Evolutionary conservation across 1,140 invertebrate species (phyloP).

Genomic region (Dreissena polymorpha): DNA sequence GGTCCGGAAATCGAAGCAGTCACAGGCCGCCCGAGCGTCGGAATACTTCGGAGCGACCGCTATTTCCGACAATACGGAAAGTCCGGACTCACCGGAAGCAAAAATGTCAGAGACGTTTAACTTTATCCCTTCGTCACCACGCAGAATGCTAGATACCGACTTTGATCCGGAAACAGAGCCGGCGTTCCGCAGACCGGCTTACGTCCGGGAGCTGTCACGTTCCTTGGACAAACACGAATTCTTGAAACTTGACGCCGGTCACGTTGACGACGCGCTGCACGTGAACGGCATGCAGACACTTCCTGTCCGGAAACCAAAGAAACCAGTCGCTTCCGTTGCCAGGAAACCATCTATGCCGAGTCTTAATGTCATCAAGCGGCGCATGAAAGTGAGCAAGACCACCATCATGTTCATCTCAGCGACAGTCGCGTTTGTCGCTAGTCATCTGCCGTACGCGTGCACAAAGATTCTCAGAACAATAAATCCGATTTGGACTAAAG

Average conservation of each 20-base stretch:
- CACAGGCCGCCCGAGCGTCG: not conserved
- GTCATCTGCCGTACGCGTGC: constrained; percentile 43
- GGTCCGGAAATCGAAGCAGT: constrained; percentile 28
- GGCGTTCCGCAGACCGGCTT: not conserved
- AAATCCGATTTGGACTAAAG: constrained; percentile 3
- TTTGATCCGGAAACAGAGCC: not conserved
- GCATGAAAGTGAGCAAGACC: constrained; percentile 40
- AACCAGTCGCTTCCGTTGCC: constrained; percentile 1
- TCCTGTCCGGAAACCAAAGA: constrained; percentile 22
- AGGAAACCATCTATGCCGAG: constrained; percentile 28
- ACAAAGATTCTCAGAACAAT: constrained; percentile 31
- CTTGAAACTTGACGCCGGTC: constrained; percentile 15
- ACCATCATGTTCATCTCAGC: constrained; percentile 50
- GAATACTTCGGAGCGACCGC: constrained; percentile 8
- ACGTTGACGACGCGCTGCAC: not conserved
- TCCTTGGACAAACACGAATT: constrained; percentile 41
- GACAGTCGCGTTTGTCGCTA: constrained; percentile 33
- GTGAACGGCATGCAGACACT: constrained; percentile 39
- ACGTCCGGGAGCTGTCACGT: constrained; percentile 36
- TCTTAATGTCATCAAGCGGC: not conserved
- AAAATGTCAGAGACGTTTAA: constrained; percentile 15
- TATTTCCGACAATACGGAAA: constrained; percentile 42
- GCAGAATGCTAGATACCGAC: not conserved
- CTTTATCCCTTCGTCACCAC: not conserved
- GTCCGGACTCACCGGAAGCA: constrained; percentile 13